phyloP scores from a whole-genome alignment of 2,113 vertebrate genomes.

The Ceuthmochares aereus region DNA sequence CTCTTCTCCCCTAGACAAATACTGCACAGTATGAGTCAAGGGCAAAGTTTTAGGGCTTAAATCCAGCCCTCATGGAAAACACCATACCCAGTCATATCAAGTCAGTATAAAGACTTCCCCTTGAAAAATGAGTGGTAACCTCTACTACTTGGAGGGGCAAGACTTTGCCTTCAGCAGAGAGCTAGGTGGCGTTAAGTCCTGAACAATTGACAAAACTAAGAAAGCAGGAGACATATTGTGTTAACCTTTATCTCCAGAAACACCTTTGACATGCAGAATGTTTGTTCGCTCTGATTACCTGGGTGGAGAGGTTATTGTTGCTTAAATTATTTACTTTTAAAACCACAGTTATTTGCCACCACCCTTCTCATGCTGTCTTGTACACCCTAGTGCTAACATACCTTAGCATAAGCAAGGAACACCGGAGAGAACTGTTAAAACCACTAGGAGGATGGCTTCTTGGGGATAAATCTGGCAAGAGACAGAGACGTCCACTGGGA shows the following conservation, averaged over 20 bases:
- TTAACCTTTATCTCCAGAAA: slow-evolving; percentile 58
- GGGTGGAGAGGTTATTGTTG: slow-evolving; percentile 53
- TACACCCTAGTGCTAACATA: background rate
- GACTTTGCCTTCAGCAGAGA: background rate
- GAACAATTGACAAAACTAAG: background rate
- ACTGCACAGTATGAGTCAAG: background rate
- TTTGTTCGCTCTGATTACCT: slow-evolving; percentile 50
- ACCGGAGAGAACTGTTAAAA: background rate
- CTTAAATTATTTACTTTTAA: slow-evolving; percentile 52
- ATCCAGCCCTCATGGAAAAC: background rate
- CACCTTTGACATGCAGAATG: slow-evolving; percentile 52
- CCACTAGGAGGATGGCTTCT: background rate
- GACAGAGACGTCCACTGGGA: background rate
- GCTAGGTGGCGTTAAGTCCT: background rate
- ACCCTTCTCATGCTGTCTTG: background rate
- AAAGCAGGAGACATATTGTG: slow-evolving; percentile 25
- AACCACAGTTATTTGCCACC: slow-evolving; percentile 58
- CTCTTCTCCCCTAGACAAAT: background rate
- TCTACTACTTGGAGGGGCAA: background rate
- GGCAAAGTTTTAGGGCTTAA: background rate
- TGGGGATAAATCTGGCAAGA: background rate
- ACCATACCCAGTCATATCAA: background rate
- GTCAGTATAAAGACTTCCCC: background rate
- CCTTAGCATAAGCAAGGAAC: background rate
- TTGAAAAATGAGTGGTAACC: background rate